Evolutionary conservation across 2,888 invertebrate species (phyloP), one percentile per base, ranked within the genome.

Genomic region (Thera obeliscata): DNA sequence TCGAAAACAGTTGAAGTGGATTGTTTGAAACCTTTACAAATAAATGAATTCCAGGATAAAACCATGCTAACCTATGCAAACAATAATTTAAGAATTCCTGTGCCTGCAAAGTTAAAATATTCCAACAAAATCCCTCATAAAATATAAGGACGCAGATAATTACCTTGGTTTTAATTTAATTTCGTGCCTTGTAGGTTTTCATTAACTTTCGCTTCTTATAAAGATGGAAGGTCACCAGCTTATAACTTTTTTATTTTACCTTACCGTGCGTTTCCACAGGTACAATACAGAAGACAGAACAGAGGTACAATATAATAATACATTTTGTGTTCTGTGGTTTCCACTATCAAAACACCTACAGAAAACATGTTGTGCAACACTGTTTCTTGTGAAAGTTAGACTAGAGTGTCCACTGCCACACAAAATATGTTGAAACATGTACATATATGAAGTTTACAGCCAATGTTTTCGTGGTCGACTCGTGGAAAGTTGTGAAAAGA

Each of bases 91-190:
- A 64, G 35, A 54, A 64, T 58, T 58, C 54, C 54, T 12, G 59
- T 56, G 49, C 12, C 46, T 49, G 35, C 6, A 43, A 64, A 64
- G 46, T 46, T 33, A 38, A 64, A 60, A 61, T 56, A 56, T 60
- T 50, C 60, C 56, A 33, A 36, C 48, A 61, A 43, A 66, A 65
- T 43, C 33, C 65, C 56, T 56, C 60, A 61, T 55, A 59, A 56
- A 66, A 61, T 52, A 56, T 11, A 9, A 56, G 56, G 22, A 65
- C 41, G 50, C 56, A 66, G 52, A 52, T 66, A 61, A 66, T 66
- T 56, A 66, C 12, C 48, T n/a, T 3, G 61, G 56, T 61, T 66
- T 55, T 66, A 60, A 56, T 66, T 50, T 56, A 66, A 61, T 56
- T 61, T 66, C 12, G 48, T 60, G 48, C 56, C 52, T 56, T 61